Evolutionary conservation across 2,113 vertebrate species (phyloP).

Genomic region (Probosciger aterrimus): DNA sequence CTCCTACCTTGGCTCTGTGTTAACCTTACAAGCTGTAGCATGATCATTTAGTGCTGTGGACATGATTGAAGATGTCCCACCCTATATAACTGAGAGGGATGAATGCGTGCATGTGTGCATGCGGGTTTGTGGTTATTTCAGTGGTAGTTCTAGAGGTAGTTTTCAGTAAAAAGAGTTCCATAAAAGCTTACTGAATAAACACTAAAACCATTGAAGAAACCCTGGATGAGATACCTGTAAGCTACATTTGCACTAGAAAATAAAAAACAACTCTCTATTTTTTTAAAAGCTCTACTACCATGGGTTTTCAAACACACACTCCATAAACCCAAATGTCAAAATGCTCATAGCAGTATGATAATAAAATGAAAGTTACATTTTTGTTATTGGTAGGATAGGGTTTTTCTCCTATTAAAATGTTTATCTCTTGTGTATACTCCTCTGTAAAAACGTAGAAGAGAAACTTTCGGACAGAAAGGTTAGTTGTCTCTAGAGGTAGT

Average conservation of each 20-base stretch:
- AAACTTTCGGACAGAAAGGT: background rate
- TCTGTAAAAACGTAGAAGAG: background rate
- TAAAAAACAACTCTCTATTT: background rate
- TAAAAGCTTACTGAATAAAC: background rate
- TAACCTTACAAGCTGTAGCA: background rate
- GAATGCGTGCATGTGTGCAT: rapidly evolving
- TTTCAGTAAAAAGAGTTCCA: background rate
- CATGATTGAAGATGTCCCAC: background rate
- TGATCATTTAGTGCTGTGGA: background rate
- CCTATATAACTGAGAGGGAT: background rate
- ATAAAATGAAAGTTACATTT: background rate
- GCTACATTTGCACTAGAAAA: background rate
- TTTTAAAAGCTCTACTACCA: background rate
- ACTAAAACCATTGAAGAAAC: background rate
- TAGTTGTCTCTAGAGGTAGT: background rate
- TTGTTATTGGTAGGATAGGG: background rate
- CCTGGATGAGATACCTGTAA: background rate
- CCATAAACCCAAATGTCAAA: background rate
- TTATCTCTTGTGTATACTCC: background rate
- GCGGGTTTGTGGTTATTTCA: background rate
- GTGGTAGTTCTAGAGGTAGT: background rate
- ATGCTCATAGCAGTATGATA: background rate
- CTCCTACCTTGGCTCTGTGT: background rate
- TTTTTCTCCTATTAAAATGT: background rate
- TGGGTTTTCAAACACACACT: background rate